Base-by-base conservation (phyloP, 2,888 invertebrate species). In the Lathronympha strigana region DNA sequence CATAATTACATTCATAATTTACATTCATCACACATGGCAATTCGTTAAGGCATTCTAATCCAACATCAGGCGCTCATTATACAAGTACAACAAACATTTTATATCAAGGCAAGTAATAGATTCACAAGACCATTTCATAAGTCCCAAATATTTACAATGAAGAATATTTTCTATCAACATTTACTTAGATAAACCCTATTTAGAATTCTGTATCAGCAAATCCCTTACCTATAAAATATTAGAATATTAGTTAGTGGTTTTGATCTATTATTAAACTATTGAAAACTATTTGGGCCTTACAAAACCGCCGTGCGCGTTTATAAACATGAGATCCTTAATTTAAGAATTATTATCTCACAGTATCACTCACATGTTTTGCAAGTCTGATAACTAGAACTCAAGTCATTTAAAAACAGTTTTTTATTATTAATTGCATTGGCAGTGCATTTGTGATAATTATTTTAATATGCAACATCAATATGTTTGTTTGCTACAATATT, bases 1-100 rank as follows among this genome's bases (percentile, higher is more conserved):
- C 78, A 78, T 76, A 80, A 78, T 81, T 79, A 82, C 84, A 84
- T 79, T 76, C 82, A 83, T 81, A 81, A 79, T 81, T 84, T 82
- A 83, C 85, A 84, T 76, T 82, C 85, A 87, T 87, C 86, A 89
- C 86, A 86, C 84, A 84, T 87, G 84, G 88, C 88, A 86, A 82
- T 82, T 82, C 68, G 68, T 81, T 87, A 88, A 89, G 88, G 88
- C 89, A 87, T 86, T 82, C 84, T 74, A 80, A 67, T 69, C 62
- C 58, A 74, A 78, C 76, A 67, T 66, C 68, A 54, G 71, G 71
- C 76, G 73, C 72, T 74, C 67, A 68, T 71, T 69, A 72, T 51
- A 68, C 73, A 72, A 73, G 71, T 49, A 68, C 73, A 72, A 74
- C 71, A 75, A 69, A 72, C 74, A 76, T 67, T 71, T 64, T 58